Conservation (phyloP, 2,113 vertebrate genomes). For the Sarotherodon lohbergeri region DNA sequence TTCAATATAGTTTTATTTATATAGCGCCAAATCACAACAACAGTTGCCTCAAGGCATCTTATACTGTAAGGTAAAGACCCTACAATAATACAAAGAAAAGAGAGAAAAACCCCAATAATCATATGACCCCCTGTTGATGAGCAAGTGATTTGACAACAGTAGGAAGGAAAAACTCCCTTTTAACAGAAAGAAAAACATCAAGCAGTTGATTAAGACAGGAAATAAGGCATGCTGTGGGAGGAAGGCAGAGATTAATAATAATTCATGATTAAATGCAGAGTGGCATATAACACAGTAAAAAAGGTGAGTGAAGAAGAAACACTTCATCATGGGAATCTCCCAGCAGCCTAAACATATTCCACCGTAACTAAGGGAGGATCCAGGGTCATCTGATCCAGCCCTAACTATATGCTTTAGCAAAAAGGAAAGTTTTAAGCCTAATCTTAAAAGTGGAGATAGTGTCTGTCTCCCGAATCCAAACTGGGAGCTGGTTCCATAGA, state of each 20-base stretch:
- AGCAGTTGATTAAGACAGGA: neutral
- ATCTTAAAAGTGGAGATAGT: neutral
- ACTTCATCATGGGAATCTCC: neutral
- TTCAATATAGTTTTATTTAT: neutral
- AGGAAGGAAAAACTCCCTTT: neutral
- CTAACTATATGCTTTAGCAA: neutral
- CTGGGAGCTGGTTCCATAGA: neutral
- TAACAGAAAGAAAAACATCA: too few species aligned
- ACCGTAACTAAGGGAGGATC: neutral
- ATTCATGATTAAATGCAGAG: neutral
- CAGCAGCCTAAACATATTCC: neutral
- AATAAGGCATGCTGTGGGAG: neutral
- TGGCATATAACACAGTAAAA: neutral
- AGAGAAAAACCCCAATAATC: neutral
- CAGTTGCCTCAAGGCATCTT: neutral
- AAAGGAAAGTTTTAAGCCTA: neutral
- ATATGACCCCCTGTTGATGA: neutral
- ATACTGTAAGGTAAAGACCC: neutral
- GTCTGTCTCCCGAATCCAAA: neutral
- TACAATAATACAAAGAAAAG: neutral
- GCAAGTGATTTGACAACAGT: neutral
- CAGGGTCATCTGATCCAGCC: neutral
- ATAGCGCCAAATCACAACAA: neutral
- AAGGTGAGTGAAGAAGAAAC: neutral
- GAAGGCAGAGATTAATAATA: neutral